A percentile compares a stretch with the other conserved stretches of the same genome.
Evolutionary conservation across 2,113 vertebrate species (phyloP).

Genomic region (Erythrocercus mccallii): DNA sequence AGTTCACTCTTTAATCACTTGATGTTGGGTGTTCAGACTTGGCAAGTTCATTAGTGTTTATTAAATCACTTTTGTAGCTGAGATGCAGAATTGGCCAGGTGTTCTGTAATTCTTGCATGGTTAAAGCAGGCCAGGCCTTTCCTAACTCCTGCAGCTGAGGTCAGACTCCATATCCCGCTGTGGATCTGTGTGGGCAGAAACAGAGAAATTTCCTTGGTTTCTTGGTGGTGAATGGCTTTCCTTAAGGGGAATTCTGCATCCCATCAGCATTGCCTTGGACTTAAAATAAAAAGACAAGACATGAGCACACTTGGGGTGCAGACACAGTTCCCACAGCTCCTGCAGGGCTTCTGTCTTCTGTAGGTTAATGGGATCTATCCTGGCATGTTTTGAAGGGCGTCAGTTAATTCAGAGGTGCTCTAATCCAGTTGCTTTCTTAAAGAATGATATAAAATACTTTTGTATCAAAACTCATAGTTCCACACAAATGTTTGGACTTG

Average conservation of each 20-base stretch:
- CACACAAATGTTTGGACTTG: background rate
- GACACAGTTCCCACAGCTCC: background rate
- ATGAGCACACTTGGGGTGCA: rapidly evolving
- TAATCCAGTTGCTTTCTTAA: background rate
- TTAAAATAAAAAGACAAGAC: background rate
- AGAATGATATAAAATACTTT: background rate
- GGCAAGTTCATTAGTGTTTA: background rate
- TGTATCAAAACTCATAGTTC: background rate
- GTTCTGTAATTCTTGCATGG: background rate
- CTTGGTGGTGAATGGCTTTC: background rate
- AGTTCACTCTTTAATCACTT: background rate
- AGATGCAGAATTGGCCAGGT: background rate
- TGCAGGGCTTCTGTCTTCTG: background rate
- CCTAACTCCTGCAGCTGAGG: background rate
- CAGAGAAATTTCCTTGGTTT: background rate
- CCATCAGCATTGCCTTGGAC: background rate
- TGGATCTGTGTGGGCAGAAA: background rate
- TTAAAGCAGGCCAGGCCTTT: background rate
- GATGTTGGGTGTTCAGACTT: rapidly evolving
- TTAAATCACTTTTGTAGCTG: background rate
- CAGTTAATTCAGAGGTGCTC: background rate
- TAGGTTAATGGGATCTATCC: background rate
- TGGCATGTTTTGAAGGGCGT: background rate
- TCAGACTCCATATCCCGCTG: background rate
- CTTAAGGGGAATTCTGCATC: background rate